phyloP scores from a whole-genome alignment of 2,113 vertebrate species.

The Pachycephala philippinensis region DNA sequence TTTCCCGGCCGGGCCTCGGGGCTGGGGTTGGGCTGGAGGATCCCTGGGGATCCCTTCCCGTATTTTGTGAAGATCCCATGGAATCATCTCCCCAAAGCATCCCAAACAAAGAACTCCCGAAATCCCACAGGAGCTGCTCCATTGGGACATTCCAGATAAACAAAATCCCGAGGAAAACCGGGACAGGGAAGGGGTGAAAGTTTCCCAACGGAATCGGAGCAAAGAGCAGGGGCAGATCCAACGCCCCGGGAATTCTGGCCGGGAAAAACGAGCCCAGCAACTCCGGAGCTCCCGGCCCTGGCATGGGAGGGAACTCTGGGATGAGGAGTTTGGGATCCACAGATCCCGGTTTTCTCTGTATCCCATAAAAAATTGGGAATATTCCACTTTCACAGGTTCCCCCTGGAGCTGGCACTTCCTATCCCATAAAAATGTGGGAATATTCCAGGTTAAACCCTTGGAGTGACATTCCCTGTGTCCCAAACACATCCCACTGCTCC shows the following conservation, averaged over 20 bases:
- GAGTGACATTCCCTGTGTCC: background rate
- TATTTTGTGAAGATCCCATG: background rate
- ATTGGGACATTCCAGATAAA: background rate
- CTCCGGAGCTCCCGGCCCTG: background rate
- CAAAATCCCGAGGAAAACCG: background rate
- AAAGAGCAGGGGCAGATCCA: background rate
- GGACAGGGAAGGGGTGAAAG: background rate
- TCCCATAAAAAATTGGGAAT: rapidly evolving
- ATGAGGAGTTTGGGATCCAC: background rate
- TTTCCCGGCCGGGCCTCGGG: rapidly evolving
- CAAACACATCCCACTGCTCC: background rate
- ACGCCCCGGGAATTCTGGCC: rapidly evolving
- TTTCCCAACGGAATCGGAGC: background rate
- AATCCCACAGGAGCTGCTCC: background rate
- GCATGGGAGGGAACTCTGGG: too few species aligned
- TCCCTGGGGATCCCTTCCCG: too few species aligned
- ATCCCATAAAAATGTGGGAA: background rate
- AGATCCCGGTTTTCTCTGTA: rapidly evolving
- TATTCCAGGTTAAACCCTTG: background rate
- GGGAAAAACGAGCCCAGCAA: rapidly evolving
- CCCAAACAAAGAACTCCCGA: background rate
- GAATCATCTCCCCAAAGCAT: background rate
- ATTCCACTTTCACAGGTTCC: background rate
- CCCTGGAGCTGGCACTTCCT: background rate
- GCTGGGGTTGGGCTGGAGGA: too few species aligned